Evolutionary conservation across 2,888 invertebrate species (phyloP).

Genomic region (Cremastinae sp.): DNA sequence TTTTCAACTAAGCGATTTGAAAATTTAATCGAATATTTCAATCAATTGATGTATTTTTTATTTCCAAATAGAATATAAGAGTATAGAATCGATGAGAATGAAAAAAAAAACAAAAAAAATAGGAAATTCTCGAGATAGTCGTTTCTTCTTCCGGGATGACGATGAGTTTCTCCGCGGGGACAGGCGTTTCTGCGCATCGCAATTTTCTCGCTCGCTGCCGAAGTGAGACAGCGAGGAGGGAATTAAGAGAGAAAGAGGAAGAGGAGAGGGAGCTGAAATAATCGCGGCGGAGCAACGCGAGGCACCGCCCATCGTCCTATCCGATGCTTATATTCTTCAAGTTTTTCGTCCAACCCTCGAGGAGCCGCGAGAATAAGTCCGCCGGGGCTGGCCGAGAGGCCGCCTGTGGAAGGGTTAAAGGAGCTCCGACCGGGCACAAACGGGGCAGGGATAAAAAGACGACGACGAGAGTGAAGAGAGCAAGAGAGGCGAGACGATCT

Average conservation of each 20-base stretch:
- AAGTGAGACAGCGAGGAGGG: neutral
- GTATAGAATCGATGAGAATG: neutral
- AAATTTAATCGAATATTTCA: too few relatives aligned
- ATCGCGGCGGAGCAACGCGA: slow-evolving; percentile 69
- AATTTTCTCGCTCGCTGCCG: too few relatives aligned
- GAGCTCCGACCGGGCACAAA: neutral
- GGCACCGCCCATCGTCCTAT: slow-evolving; percentile 78
- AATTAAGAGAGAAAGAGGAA: neutral
- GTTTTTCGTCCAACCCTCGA: slow-evolving; percentile 70
- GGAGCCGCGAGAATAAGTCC: slow-evolving; percentile 48
- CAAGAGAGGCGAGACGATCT: neutral
- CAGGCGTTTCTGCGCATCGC: neutral
- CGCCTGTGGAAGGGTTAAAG: slow-evolving; percentile 21
- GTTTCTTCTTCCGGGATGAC: too few relatives aligned
- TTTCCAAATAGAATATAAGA: neutral
- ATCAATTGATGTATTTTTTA: too few relatives aligned
- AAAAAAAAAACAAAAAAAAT: neutral
- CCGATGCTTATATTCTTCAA: slow-evolving; percentile 64
- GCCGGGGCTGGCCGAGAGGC: slow-evolving; percentile 32
- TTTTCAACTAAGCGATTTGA: too few relatives aligned
- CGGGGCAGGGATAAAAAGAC: slow-evolving; percentile 14
- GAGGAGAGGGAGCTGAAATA: slow-evolving; percentile 26
- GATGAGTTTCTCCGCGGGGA: too few relatives aligned
- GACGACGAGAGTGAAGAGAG: neutral
- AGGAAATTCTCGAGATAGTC: too few relatives aligned